Evolutionary conservation across 2,113 vertebrate genomes (phyloP).

Genomic region (Perccottus glenii): DNA sequence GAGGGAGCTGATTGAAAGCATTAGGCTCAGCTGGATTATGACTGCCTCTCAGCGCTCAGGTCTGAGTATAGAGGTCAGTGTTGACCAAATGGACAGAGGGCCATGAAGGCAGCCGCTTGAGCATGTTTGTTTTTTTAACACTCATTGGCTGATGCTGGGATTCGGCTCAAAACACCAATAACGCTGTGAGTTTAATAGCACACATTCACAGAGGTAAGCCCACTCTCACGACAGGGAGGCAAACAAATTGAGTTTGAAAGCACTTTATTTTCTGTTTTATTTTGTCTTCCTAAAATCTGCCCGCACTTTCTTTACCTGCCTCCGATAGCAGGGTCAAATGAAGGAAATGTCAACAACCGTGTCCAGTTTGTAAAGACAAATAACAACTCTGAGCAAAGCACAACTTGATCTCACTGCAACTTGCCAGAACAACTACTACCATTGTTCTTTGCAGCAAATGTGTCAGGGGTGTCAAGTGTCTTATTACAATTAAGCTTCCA

Average conservation of each 20-base stretch:
- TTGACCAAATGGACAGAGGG: constrained; percentile 22
- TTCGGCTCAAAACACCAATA: constrained; percentile 55
- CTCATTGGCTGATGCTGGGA: constrained; percentile 51
- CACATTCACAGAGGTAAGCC: constrained; percentile 38
- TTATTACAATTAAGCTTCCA: constrained; percentile 17
- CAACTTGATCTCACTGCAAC: constrained; percentile 13
- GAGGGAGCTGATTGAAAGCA: constrained; percentile 54
- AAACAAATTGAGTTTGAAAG: neutral
- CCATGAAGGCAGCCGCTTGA: constrained; percentile 3
- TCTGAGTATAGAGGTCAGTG: constrained; percentile 34
- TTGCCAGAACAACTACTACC: constrained; percentile 14
- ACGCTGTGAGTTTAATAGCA: constrained; percentile 37
- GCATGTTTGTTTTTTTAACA: constrained; percentile 54
- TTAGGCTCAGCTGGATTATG: constrained; percentile 37
- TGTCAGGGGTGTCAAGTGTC: constrained; percentile 54
- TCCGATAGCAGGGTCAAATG: neutral
- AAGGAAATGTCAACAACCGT: constrained; percentile 30
- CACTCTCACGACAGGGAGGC: constrained; percentile 20
- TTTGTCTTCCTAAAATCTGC: constrained; percentile 6
- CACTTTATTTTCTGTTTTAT: constrained; percentile 5
- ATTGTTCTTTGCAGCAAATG: constrained; percentile 51
- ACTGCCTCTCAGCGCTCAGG: constrained; percentile 20
- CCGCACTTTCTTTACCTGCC: neutral
- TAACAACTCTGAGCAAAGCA: neutral
- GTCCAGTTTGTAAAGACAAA: neutral